These are phyloP conservation scores for Orcinus orca DNA, from an alignment of 2,113 vertebrate species.

Conservation along the genomic window DNA sequence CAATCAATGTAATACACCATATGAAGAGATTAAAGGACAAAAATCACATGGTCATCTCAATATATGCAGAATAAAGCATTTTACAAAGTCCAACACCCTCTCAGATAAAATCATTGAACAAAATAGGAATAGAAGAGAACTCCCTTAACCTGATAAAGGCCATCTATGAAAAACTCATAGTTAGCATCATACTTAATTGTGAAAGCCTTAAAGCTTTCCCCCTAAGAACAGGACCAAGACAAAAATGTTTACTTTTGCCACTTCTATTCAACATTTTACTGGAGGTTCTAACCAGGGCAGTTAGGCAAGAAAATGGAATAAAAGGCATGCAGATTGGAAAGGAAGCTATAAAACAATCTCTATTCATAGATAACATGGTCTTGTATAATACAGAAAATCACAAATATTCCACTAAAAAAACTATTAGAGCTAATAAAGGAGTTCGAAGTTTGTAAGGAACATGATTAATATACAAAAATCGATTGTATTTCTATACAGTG, in stretches of 20 bases:
- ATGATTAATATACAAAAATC: not conserved
- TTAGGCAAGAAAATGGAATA: not conserved
- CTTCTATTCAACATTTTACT: not conserved
- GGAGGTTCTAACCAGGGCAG: not conserved
- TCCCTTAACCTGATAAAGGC: not conserved
- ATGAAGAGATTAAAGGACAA: not conserved
- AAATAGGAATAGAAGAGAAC: not conserved
- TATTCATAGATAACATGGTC: not conserved
- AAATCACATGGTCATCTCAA: not conserved
- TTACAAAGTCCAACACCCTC: not conserved
- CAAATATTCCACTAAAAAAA: not conserved
- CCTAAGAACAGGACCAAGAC: not conserved
- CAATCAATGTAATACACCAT: not conserved
- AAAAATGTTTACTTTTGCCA: not conserved
- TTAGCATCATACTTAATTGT: not conserved
- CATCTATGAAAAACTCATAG: not conserved
- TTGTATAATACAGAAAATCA: not conserved
- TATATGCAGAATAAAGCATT: not conserved
- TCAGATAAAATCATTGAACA: not conserved
- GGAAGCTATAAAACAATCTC: not conserved
- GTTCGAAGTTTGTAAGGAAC: not conserved
- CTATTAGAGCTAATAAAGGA: not conserved
- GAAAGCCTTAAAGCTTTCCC: not conserved
- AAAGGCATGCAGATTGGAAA: not conserved
- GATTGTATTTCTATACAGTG: not conserved